These are phyloP conservation scores for Cuniculus paca DNA, from an alignment of 2,797 vertebrate species.

Conservation along the genomic window DNA sequence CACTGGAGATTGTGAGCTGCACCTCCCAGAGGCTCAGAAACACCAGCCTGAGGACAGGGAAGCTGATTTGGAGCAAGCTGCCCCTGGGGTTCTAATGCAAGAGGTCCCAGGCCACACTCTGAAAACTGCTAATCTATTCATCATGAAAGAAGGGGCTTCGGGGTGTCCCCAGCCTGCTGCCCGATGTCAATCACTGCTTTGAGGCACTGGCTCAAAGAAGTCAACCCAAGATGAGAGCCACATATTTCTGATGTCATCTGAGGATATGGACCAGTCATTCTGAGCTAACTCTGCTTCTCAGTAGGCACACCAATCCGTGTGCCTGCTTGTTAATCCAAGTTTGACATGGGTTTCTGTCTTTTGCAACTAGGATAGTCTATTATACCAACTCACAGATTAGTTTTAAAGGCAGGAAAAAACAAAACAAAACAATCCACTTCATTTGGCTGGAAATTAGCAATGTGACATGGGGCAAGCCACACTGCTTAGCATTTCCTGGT, in stretches of 20 bases:
- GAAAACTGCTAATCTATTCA: not conserved
- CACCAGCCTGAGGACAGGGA: not conserved
- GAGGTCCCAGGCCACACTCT: not conserved
- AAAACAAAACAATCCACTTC: not conserved
- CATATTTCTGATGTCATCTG: not conserved
- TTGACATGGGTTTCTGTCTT: not conserved
- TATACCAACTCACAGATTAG: not conserved
- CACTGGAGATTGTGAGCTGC: not conserved
- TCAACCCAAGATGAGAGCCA: not conserved
- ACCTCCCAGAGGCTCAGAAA: not conserved
- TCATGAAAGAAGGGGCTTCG: not conserved
- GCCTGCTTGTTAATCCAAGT: not conserved
- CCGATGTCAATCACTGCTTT: not conserved
- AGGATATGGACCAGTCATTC: not conserved
- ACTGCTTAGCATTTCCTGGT: not conserved
- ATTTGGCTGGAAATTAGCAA: not conserved
- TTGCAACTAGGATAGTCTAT: not conserved
- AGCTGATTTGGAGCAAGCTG: not conserved
- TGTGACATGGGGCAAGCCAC: not conserved
- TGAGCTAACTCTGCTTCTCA: not conserved
- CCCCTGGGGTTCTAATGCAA: no score
- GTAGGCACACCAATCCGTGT: not conserved
- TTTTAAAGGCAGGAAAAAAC: not conserved
- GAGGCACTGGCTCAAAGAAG: not conserved
- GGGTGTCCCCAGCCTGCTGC: not conserved